phyloP scores from a whole-genome alignment of 2,888 invertebrate species.

The Eupithecia exiguata region DNA sequence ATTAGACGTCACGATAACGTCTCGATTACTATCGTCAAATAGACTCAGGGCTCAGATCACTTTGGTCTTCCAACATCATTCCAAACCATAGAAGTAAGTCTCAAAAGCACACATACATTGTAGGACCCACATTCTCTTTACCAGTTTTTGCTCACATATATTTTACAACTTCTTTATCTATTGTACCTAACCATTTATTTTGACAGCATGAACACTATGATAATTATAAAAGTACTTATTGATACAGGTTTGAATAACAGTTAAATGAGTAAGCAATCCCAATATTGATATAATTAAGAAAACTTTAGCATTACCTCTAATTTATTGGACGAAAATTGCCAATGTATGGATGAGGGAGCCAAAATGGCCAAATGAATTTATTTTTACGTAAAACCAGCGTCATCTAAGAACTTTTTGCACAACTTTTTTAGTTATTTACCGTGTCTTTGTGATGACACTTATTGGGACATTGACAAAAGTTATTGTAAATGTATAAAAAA shows the following conservation, averaged over 20 bases:
- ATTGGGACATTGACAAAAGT: background rate
- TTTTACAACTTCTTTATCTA: background rate
- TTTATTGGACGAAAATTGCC: background rate
- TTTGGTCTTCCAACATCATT: background rate
- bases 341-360: background rate
- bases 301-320: constrained; percentile 4
- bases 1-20: too few relatives aligned
- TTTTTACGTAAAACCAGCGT: background rate
- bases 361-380: background rate
- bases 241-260: constrained; percentile 1
- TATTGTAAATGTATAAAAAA: background rate
- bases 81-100: background rate
- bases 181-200: background rate
- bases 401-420: background rate
- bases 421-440: background rate
- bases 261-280: constrained; percentile 2
- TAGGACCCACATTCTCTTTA: background rate
- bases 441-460: background rate
- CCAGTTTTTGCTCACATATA: background rate
- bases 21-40: too few relatives aligned
- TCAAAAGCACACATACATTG: background rate
- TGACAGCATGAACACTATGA: constrained; percentile 25
- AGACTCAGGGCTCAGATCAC: background rate
- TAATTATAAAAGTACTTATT: background rate
- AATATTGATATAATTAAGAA: background rate